Percentiles rank a stretch among this genome's conserved stretches.
Conservation (phyloP, 2,113 vertebrate species). For the Junco hyemalis region DNA sequence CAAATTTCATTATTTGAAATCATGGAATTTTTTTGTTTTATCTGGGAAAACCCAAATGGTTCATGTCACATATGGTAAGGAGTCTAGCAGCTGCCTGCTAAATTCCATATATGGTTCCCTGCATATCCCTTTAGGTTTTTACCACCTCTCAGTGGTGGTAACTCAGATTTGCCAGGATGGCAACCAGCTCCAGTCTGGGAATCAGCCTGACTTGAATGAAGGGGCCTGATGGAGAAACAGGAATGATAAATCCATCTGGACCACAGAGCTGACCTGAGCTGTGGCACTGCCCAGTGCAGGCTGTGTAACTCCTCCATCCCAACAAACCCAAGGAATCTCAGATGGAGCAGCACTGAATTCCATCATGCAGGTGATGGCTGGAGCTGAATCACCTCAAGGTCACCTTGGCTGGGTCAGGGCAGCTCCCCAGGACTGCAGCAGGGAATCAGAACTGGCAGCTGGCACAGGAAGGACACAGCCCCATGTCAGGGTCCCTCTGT, state of each 20-base stretch:
- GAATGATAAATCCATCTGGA: neutral
- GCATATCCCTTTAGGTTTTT: neutral
- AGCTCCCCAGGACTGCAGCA: neutral
- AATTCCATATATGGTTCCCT: neutral
- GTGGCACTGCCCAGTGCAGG: neutral
- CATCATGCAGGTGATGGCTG: too few species aligned
- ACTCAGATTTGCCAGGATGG: neutral
- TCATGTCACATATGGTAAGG: neutral
- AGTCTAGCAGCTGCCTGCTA: neutral
- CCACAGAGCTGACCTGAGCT: neutral
- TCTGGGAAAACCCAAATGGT: neutral
- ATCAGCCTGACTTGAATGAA: neutral
- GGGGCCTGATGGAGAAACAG: neutral
- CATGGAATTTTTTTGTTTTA: neutral
- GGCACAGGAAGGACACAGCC: neutral
- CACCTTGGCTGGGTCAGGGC: neutral
- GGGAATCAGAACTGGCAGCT: neutral
- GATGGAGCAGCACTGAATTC: accelerated
- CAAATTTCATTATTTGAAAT: neutral
- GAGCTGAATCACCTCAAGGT: neutral
- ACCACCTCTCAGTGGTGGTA: neutral
- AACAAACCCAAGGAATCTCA: neutral
- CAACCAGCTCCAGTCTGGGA: neutral
- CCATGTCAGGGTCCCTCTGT: neutral
- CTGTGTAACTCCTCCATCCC: neutral